These are phyloP conservation scores for Philotrypesis tridentata DNA, from an alignment of 1,140 invertebrate genomes.

Conservation along the genomic window DNA sequence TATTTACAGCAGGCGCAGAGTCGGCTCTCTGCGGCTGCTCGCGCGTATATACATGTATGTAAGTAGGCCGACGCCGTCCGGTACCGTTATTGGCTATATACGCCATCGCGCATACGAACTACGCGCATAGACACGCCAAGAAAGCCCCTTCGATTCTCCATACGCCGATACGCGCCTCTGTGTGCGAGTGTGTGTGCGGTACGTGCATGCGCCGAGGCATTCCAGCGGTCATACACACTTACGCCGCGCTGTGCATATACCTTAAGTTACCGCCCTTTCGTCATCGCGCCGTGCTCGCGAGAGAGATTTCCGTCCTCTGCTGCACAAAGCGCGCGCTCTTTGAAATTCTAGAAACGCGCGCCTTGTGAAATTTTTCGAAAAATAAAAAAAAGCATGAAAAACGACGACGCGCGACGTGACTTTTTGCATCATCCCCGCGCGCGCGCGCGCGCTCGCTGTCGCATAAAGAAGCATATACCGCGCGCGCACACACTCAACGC, in stretches of 20 bases:
- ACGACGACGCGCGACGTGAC: constrained; percentile 1
- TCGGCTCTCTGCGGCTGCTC: too few species aligned
- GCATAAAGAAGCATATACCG: too few species aligned
- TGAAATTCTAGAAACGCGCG: too few species aligned
- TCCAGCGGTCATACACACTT: constrained; percentile 20
- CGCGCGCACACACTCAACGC: not conserved
- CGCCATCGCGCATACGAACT: constrained; percentile 44
- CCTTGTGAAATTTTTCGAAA: too few species aligned
- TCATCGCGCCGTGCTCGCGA: not conserved
- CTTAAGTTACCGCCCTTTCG: constrained; percentile 36
- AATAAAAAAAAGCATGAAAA: too few species aligned
- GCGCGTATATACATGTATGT: constrained; percentile 44
- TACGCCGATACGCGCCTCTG: too few species aligned
- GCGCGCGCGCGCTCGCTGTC: too few species aligned
- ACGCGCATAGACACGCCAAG: constrained; percentile 23
- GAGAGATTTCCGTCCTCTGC: not conserved
- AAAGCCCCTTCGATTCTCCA: not conserved
- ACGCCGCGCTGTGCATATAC: constrained; percentile 42
- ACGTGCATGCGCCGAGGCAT: too few species aligned
- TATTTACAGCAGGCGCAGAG: constrained; percentile 27
- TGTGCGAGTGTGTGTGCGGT: not conserved
- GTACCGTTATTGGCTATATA: constrained; percentile 46
- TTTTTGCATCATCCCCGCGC: too few species aligned
- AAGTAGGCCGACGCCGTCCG: constrained; percentile 49
- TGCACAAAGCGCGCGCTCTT: not conserved